phyloP scores from a whole-genome alignment of 2,797 vertebrate genomes.

The Todus mexicanus region DNA sequence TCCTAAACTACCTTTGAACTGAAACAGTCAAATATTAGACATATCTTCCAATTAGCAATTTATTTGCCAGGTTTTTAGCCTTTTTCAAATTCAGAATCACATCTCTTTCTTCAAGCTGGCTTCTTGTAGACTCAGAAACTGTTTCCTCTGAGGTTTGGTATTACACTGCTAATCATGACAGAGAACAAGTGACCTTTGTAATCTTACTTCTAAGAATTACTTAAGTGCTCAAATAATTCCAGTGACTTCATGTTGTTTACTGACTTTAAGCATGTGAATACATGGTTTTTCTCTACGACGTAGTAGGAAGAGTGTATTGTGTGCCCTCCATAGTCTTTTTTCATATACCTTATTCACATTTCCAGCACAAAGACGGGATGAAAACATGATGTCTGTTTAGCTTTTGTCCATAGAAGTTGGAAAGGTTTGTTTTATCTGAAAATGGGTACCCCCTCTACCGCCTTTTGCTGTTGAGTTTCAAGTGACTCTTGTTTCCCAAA shows the following conservation, averaged over 20 bases:
- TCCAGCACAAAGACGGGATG: background rate
- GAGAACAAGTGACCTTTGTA: conserved; percentile 34
- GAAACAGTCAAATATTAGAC: background rate
- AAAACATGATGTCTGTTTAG: background rate
- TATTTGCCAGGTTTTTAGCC: background rate
- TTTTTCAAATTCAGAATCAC: background rate
- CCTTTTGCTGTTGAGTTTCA: background rate
- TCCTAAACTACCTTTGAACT: background rate
- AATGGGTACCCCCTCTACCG: background rate
- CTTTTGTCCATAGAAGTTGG: background rate
- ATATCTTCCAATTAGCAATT: background rate
- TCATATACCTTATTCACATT: background rate
- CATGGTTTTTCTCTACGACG: background rate
- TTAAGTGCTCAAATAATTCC: conserved; percentile 14
- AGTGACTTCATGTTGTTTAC: background rate
- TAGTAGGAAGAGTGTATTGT: background rate
- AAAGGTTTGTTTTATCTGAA: background rate
- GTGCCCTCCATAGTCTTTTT: background rate
- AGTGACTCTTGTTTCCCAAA: background rate
- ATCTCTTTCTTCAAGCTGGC: background rate
- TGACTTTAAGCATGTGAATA: background rate
- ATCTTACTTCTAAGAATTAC: background rate
- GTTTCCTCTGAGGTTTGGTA: conserved; percentile 1
- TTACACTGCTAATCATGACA: background rate
- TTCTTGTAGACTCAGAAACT: background rate